Evolutionary conservation across 2,797 vertebrate species (phyloP), one percentile per base, ranked within the genome.

Genomic region (Mormyrus proboscirostris): DNA sequence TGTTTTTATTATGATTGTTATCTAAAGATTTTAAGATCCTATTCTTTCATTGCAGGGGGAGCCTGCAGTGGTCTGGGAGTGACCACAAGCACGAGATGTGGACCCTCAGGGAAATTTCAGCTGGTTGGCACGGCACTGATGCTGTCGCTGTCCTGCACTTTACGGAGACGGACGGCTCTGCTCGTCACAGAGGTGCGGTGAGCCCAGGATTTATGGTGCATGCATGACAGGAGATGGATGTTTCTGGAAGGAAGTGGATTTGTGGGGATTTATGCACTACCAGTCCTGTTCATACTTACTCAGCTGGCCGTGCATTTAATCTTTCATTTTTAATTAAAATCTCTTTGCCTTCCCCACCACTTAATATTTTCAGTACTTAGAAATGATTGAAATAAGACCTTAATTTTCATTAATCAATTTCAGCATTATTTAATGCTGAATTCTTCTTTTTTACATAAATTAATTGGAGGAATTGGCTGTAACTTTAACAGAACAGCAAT

Each of bases 101-200:
- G 95, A 91, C 92, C 95, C 91, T 94, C 95, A 95, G 94, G 91
- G 94, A 93, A 92, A 95, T 96, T 95, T 95, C 96, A 96, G 96
- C 97, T 97, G 94, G 94, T 94, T 88, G 41, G 12, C 0, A 0
- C 12, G 4, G 65, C 12, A 29, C 9, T 51, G 82, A 84, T 9
- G 79, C 79, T 50, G 25, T 69, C 62, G 7, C 7, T 8, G 1
- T 50, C 19, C 47, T 29, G 51, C 16, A 3, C 4, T 57, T 19
- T n/a, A 19, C 3, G 7, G 22, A 47, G 79, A 47, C n/a, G 19
- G 3, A 6, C 22, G 7, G 47, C 44, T 84, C 49, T 51, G n/a
- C 19, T 84, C 44, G 4, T 22, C 82, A 33, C 65, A 38, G 65
- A 38, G 65, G 4, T 73, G 29, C 29, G 4, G 16, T 73, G 29